phyloP scores from a whole-genome alignment of 2,888 invertebrate species.

The Sialis fuliginosa region DNA sequence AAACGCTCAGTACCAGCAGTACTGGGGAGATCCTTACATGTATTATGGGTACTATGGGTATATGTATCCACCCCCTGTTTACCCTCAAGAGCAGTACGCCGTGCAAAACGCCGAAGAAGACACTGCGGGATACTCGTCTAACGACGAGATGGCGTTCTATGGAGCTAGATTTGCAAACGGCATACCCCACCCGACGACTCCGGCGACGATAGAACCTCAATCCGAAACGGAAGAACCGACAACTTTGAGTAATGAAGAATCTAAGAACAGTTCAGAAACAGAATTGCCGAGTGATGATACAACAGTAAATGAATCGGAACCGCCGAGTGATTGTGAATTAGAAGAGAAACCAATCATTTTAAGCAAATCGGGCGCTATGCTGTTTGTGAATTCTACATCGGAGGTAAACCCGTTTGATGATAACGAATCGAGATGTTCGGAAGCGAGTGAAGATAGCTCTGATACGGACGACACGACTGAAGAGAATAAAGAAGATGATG shows the following conservation, averaged over 20 bases:
- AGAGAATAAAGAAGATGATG: conserved; percentile 14
- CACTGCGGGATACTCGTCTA: conserved; percentile 25
- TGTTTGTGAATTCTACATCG: conserved; percentile 32
- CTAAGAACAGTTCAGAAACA: conserved; percentile 7
- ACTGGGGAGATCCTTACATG: conserved; percentile 20
- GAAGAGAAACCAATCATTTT: conserved; percentile 1
- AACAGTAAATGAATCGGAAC: conserved; percentile 5
- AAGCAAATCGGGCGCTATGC: conserved; percentile 17
- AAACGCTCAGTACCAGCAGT: conserved; percentile 16
- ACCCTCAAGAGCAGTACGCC: conserved; percentile 16
- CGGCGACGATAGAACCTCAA: conserved; percentile 9
- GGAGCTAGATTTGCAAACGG: conserved; percentile 7
- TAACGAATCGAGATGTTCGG: conserved; percentile 10
- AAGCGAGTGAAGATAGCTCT: conserved; percentile 13
- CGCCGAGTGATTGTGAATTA: conserved; percentile 10
- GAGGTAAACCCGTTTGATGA: conserved; percentile 29
- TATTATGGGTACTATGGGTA: conserved; percentile 11
- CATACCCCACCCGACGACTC: not conserved
- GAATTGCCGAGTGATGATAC: not conserved
- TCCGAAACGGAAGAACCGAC: conserved; percentile 17
- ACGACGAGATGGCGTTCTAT: conserved; percentile 24
- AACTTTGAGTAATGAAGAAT: conserved; percentile 11
- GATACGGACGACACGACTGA: conserved; percentile 16
- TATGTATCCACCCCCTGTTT: conserved; percentile 15
- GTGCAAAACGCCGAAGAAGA: conserved; percentile 12